Evolutionary conservation across 2,888 invertebrate genomes (phyloP).

Genomic region (Petrophora chlorosata): DNA sequence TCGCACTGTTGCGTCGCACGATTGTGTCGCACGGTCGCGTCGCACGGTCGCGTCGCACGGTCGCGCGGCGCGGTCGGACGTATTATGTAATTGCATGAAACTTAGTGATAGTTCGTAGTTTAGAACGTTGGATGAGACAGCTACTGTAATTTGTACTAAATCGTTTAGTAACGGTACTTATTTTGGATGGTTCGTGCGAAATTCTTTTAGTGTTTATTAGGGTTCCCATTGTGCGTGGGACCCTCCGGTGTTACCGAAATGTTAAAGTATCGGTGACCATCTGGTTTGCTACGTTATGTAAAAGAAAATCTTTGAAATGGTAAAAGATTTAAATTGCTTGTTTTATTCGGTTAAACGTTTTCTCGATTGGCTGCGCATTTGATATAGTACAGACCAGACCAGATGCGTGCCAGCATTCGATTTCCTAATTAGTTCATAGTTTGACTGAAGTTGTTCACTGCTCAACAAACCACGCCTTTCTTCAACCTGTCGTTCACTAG

Average conservation of each 20-base stretch:
- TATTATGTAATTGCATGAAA: slow-evolving; percentile 65
- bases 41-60: no score
- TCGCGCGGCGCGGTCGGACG: slow-evolving; percentile 45
- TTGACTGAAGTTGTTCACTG: slow-evolving; percentile 57
- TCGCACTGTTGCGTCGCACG: no score
- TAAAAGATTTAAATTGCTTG: slow-evolving; percentile 14
- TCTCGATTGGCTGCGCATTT: slow-evolving; percentile 28
- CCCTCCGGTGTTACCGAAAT: not conserved
- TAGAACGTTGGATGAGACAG: slow-evolving; percentile 55
- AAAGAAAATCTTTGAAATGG: slow-evolving; percentile 2
- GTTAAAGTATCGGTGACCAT: not conserved
- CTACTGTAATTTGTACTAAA: slow-evolving; percentile 33
- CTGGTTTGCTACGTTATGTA: not conserved
- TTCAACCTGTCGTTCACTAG: slow-evolving; percentile 45
- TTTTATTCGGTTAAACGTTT: slow-evolving; percentile 8
- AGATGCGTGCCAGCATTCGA: slow-evolving; percentile 16
- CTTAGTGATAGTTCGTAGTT: slow-evolving; percentile 66
- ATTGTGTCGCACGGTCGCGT: slow-evolving; percentile 28
- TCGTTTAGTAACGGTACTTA: slow-evolving; percentile 31
- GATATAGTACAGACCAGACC: no score
- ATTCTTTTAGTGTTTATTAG: slow-evolving; percentile 10
- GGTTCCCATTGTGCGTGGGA: slow-evolving; percentile 10
- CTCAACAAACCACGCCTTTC: slow-evolving; percentile 56
- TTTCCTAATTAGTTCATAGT: slow-evolving; percentile 38
- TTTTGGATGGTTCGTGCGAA: slow-evolving; percentile 11